Percentiles rank a stretch among this genome's conserved stretches.
Evolutionary conservation across 2,797 vertebrate genomes (phyloP).

Genomic region (Ptychobarbus kaznakovi): DNA sequence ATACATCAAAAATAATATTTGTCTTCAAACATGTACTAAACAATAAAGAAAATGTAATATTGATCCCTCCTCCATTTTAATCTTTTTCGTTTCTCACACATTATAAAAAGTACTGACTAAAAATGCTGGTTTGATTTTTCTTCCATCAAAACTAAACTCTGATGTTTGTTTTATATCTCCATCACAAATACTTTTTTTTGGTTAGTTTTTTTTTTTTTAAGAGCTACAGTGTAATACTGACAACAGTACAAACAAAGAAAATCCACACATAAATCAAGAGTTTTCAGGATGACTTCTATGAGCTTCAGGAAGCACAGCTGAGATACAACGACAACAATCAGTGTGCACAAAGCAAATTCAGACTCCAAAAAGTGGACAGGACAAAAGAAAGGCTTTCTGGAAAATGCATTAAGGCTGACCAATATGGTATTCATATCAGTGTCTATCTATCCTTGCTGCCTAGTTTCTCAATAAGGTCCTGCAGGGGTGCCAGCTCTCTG

Average conservation of each 20-base stretch:
- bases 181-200: slow-evolving; percentile 11
- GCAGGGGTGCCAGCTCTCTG: slow-evolving; percentile 92
- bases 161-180: slow-evolving; percentile 48
- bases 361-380: not conserved
- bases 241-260: not conserved
- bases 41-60: not conserved
- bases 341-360: not conserved
- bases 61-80: not conserved
- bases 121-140: slow-evolving; percentile 60
- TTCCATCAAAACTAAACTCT: slow-evolving; percentile 61
- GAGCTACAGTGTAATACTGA: slow-evolving; percentile 23
- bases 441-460: slow-evolving; percentile 97
- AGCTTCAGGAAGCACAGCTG: slow-evolving; percentile 17
- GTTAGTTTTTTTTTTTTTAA: not conserved
- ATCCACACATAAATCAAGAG: not conserved
- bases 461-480: slow-evolving; percentile 96
- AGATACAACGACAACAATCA: not conserved
- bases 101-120: slow-evolving; percentile 27
- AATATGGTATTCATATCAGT: slow-evolving; percentile 14
- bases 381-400: slow-evolving; percentile 9
- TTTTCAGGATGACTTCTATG: not conserved
- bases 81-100: not conserved
- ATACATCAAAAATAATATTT: not conserved
- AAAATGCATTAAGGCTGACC: slow-evolving; percentile 50
- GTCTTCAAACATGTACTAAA: not conserved